Conservation (phyloP, 2,797 vertebrate species). For the Mus minutoides region DNA sequence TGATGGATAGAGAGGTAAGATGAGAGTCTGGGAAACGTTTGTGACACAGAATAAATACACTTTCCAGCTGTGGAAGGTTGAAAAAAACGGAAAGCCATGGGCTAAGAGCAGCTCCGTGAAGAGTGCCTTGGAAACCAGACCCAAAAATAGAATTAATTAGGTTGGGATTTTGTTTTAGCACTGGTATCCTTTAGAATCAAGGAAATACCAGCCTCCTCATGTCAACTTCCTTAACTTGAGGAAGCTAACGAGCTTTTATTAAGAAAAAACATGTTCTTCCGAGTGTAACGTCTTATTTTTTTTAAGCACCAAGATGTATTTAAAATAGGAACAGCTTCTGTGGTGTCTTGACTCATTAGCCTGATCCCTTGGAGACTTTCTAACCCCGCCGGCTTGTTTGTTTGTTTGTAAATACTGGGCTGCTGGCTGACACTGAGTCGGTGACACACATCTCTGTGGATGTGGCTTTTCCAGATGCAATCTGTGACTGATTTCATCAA, state of each 20-base stretch:
- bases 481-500: neutral
- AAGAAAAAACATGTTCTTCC: constrained; percentile 58
- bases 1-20: neutral
- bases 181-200: constrained; percentile 55
- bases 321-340: constrained; percentile 27
- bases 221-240: constrained; percentile 62
- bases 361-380: neutral
- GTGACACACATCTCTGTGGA: neutral
- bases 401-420: constrained; percentile 15
- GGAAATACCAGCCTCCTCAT: constrained; percentile 58
- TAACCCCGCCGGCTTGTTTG: neutral
- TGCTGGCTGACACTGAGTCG: neutral
- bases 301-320: constrained; percentile 30
- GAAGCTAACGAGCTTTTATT: constrained; percentile 53
- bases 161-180: constrained; percentile 70
- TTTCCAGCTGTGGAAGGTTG: constrained; percentile 56
- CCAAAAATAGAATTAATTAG: constrained; percentile 77
- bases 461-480: constrained; percentile 43
- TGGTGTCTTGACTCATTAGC: constrained; percentile 44
- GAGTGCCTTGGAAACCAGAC: constrained; percentile 75
- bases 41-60: constrained; percentile 43
- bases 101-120: constrained; percentile 66
- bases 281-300: constrained; percentile 1
- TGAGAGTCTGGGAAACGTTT: neutral
- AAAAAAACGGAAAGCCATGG: constrained; percentile 42